Evolutionary conservation across 2,888 invertebrate species (phyloP).

Genomic region (Sphecodes monilicornis): DNA sequence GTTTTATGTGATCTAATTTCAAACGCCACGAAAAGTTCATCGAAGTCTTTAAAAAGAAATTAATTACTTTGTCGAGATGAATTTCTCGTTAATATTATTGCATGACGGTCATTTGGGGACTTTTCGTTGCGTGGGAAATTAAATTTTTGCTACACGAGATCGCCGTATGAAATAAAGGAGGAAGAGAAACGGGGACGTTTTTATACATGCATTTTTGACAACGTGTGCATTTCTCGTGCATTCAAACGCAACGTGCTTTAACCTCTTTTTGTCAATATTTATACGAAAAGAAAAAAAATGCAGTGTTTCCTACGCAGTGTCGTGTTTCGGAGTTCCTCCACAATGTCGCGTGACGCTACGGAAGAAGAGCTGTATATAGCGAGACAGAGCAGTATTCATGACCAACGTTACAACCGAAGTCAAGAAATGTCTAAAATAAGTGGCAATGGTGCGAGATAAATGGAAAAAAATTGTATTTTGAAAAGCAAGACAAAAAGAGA

Average conservation of each 20-base stretch:
- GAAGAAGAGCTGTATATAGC: background rate
- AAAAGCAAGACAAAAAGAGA: conserved; percentile 46
- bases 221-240: conserved; percentile 50
- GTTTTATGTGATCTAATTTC: conserved; percentile 37
- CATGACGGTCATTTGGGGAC: background rate
- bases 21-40: conserved; percentile 30
- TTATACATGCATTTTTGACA: conserved; percentile 52
- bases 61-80: conserved; percentile 5
- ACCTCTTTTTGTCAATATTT: conserved; percentile 48
- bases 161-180: conserved; percentile 15
- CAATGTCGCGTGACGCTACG: background rate
- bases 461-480: background rate
- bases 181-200: conserved; percentile 31
- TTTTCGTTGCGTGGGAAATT: conserved; percentile 34
- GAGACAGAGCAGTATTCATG: conserved; percentile 6
- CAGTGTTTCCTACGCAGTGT: background rate
- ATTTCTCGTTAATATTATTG: background rate
- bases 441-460: background rate
- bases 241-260: conserved; percentile 43
- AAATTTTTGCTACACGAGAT: background rate
- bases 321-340: background rate
- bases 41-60: background rate
- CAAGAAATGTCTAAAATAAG: background rate
- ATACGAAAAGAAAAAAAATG: background rate
- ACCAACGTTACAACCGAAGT: background rate